Conservation (phyloP, 1,140 invertebrate genomes). For the Ceratoteleas bidentatus region DNA sequence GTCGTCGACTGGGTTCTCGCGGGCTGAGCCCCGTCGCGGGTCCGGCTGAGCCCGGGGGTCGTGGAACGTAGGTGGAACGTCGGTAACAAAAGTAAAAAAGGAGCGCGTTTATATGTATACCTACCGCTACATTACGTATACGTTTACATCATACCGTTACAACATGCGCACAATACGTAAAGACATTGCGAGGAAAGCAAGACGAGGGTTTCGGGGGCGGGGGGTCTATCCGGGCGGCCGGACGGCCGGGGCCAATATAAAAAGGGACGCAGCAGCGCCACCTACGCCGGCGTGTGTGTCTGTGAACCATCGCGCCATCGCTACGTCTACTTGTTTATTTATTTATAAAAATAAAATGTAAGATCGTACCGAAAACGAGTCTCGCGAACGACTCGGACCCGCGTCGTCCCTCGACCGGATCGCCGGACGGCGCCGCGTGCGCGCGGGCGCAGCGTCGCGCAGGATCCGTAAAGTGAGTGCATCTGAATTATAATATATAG, state of each 20-base stretch:
- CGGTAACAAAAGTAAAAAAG: constrained; percentile 65
- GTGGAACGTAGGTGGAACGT: constrained; percentile 41
- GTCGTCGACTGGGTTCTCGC: constrained; percentile 17
- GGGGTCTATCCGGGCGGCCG: too few relatives aligned
- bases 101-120: constrained; percentile 40
- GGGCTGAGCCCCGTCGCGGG: constrained; percentile 38
- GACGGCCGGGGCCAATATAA: too few relatives aligned
- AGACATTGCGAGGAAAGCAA: constrained; percentile 16
- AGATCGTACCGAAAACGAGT: constrained; percentile 79
- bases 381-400: constrained; percentile 69
- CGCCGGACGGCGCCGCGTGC: constrained; percentile 35
- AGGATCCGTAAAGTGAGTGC: constrained; percentile 76
- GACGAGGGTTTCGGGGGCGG: background rate
- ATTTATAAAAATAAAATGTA: constrained; percentile 82
- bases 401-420: constrained; percentile 28
- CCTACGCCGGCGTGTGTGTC: too few relatives aligned
- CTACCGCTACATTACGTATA: constrained; percentile 4
- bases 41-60: constrained; percentile 4
- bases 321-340: too few relatives aligned
- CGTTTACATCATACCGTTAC: too few relatives aligned
- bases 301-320: too few relatives aligned
- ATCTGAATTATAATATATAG: constrained; percentile 80
- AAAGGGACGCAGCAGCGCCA: too few relatives aligned
- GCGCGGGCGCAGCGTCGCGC: constrained; percentile 62
- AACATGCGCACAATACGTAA: too few relatives aligned